Percentiles rank a stretch among this genome's conserved stretches.
Conservation (phyloP, 2,888 invertebrate species). For the Agelastica alni region DNA sequence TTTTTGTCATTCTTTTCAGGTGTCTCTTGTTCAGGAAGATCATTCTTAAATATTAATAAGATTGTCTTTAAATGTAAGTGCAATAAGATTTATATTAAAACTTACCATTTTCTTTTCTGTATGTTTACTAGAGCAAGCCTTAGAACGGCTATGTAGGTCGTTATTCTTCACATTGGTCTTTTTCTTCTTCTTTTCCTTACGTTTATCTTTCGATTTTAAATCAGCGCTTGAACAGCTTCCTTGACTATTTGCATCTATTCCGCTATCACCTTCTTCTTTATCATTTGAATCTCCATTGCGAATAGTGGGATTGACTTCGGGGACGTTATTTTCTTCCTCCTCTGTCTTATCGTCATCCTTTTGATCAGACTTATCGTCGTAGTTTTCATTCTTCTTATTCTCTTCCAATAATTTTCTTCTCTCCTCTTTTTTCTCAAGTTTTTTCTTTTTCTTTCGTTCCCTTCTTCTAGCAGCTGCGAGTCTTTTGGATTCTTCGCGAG, state of each 20-base stretch:
- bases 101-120: constrained; percentile 20
- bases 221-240: constrained; percentile 88
- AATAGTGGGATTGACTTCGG: constrained; percentile 50
- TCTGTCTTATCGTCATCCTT: constrained; percentile 63
- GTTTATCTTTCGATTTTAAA: constrained; percentile 68
- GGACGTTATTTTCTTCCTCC: constrained; percentile 62
- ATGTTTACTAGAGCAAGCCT: constrained; percentile 42
- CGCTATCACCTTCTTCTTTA: constrained; percentile 87
- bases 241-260: constrained; percentile 87
- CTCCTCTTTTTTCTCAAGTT: constrained; percentile 91
- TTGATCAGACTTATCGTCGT: constrained; percentile 65
- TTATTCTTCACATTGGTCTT: constrained; percentile 33
- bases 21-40: constrained; percentile 24
- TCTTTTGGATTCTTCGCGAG: constrained; percentile 86
- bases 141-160: constrained; percentile 32
- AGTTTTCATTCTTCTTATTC: constrained; percentile 71
- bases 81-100: not conserved
- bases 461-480: constrained; percentile 89
- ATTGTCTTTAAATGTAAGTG: not conserved
- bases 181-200: constrained; percentile 69
- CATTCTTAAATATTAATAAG: not conserved
- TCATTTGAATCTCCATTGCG: constrained; percentile 56
- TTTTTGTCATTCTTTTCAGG: constrained; percentile 35
- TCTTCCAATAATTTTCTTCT: constrained; percentile 78
- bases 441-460: constrained; percentile 95